A percentile compares a stretch with the other conserved stretches of the same genome.
phyloP scores from a whole-genome alignment of 2,113 vertebrate genomes.

The Loxodonta africana region DNA sequence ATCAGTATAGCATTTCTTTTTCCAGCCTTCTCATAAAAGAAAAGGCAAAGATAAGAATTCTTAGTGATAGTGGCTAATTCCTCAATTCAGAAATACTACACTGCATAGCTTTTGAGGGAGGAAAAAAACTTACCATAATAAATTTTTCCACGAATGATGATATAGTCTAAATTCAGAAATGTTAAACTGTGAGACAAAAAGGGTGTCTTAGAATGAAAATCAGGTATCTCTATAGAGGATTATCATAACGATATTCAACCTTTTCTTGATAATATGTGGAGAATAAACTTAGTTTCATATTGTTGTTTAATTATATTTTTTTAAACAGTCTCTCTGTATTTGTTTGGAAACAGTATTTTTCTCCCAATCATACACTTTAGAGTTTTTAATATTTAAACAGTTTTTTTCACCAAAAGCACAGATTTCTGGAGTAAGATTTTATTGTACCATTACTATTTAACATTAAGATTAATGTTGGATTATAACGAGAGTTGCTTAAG shows the following conservation, averaged over 20 bases:
- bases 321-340: not conserved
- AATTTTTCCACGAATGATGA: not conserved
- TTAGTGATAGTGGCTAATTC: slow-evolving; percentile 23
- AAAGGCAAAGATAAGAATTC: slow-evolving; percentile 4
- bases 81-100: slow-evolving; percentile 17
- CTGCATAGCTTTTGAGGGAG: not conserved
- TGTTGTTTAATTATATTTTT: slow-evolving; percentile 52
- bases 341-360: slow-evolving; percentile 22
- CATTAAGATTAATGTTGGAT: not conserved
- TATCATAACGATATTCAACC: not conserved
- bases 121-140: not conserved
- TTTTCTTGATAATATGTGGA: not conserved
- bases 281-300: slow-evolving; percentile 51
- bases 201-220: not conserved
- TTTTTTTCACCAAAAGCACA: not conserved
- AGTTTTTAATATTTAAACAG: slow-evolving; percentile 42
- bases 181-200: not conserved
- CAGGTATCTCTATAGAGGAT: not conserved
- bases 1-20: slow-evolving; percentile 27
- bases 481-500: slow-evolving; percentile 22
- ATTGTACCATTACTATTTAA: slow-evolving; percentile 38
- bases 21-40: not conserved
- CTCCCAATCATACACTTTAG: not conserved
- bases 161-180: slow-evolving; percentile 49
- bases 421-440: slow-evolving; percentile 63